Base-by-base conservation (phyloP, 2,888 invertebrate genomes). In the Tenthredo scrophulariae region DNA sequence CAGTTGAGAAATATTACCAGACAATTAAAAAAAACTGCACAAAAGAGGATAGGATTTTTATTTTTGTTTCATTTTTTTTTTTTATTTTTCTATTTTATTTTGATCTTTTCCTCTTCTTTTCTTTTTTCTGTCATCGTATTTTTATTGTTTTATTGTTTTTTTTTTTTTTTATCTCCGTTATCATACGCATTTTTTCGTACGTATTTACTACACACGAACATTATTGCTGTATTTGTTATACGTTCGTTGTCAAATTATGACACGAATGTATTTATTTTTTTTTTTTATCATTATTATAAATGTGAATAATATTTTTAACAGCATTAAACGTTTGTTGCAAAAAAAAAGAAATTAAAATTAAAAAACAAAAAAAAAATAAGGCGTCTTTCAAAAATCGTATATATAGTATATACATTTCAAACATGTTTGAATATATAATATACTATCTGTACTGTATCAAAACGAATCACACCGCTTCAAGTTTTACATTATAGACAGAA, bases 251-350 rank as follows among this genome's bases (percentile, higher is more conserved):
- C 62, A 26, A 62, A 62, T 62, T 22, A 54, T 54, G 54, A 54
- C 54, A 62, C 62, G 26, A 62, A 62, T 62, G 62, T 10, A 22
- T 62, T 62, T 62, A 26, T 33, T 33, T 33, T 33, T 33, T 7
- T 37, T 7, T 37, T 37, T 37, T 37, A n/a, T n/a, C n/a, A n/a
- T 37, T 10, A 62, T 22, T 26, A 62, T 26, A 62, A 22, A 26
- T 62, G 62, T 62, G 62, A 62, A 62, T 62, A 62, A 62, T 62
- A 62, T 62, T 62, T 62, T 62, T 62, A 62, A 62, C 62, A 62
- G 26, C 2, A n/a, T 54, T 2, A 13, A 62, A 62, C 13, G 62
- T 62, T 26, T 62, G 22, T 22, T 22, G 62, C 10, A 26, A 54
- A n/a, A 62, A 13, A 26, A 62, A 7, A 26, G 26, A 7, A 54